phyloP scores from a whole-genome alignment of 2,797 vertebrate genomes.

The Oreonectes daqikongensis region DNA sequence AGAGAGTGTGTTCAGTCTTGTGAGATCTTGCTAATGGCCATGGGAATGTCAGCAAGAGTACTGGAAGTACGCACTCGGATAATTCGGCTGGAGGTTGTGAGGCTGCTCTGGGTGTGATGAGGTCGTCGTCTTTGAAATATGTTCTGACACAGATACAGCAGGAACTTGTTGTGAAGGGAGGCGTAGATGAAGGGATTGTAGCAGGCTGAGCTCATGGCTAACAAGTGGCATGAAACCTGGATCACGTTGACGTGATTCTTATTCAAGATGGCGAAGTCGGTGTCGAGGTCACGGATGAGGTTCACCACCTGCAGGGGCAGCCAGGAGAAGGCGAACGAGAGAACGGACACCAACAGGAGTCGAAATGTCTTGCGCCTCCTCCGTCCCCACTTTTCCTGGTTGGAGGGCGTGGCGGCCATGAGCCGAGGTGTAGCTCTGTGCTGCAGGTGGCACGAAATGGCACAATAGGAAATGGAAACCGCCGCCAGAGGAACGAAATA shows the following conservation, averaged over 20 bases:
- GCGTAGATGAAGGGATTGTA: conserved; percentile 93
- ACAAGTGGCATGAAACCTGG: conserved; percentile 85
- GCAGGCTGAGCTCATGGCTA: conserved; percentile 89
- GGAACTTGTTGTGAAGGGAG: conserved; percentile 84
- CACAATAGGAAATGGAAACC: conserved; percentile 83
- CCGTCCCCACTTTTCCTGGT: conserved; percentile 75
- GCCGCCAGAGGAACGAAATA: conserved; percentile 84
- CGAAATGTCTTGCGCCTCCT: conserved; percentile 85
- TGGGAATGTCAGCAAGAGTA: conserved; percentile 69
- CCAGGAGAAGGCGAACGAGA: conserved; percentile 88
- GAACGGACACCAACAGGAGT: conserved; percentile 80
- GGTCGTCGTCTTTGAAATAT: conserved; percentile 66
- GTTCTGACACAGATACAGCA: conserved; percentile 76
- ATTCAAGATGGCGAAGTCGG: conserved; percentile 83
- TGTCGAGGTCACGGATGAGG: conserved; percentile 86
- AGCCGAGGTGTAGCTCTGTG: conserved; percentile 74
- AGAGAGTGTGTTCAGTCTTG: conserved; percentile 62
- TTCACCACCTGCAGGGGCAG: conserved; percentile 88
- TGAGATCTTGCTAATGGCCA: conserved; percentile 62
- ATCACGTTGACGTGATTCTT: conserved; percentile 85
- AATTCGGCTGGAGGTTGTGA: conserved; percentile 70
- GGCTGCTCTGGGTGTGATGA: conserved; percentile 62
- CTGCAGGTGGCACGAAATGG: conserved; percentile 80
- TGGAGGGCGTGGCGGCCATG: conserved; percentile 66
- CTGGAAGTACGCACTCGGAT: conserved; percentile 75